These are phyloP conservation scores for Bilobella aurantiaca DNA, from an alignment of 1,140 invertebrate species.

Conservation along the genomic window DNA sequence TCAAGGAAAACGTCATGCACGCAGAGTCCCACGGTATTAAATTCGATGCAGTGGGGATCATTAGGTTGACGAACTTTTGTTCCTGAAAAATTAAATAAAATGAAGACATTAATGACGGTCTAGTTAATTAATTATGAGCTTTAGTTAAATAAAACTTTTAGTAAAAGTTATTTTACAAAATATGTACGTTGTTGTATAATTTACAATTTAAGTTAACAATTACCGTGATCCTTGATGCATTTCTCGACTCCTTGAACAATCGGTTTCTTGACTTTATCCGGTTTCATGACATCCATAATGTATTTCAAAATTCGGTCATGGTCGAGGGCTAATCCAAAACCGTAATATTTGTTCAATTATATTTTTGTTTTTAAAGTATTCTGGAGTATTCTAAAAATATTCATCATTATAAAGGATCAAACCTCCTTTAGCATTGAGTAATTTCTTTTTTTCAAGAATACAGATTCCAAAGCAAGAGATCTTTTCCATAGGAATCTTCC, in stretches of 20 bases:
- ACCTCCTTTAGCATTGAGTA: slow-evolving; percentile 10
- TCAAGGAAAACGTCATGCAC: slow-evolving; percentile 19
- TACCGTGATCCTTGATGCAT: slow-evolving; percentile 22
- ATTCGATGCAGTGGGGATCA: slow-evolving; percentile 16
- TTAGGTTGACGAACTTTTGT: slow-evolving; percentile 12
- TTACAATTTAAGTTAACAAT: too few relatives aligned
- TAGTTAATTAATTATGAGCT: not conserved
- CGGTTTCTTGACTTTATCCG: slow-evolving; percentile 18
- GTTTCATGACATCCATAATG: slow-evolving; percentile 20
- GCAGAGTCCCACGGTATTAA: slow-evolving; percentile 11
- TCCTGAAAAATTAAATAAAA: not conserved
- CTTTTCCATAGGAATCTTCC: not conserved
- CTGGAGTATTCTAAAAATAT: too few relatives aligned
- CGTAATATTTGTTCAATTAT: too few relatives aligned
- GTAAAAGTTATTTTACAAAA: not conserved
- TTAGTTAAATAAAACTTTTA: too few relatives aligned
- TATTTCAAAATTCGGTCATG: slow-evolving; percentile 19
- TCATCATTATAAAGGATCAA: too few relatives aligned
- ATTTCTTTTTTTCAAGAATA: slow-evolving; percentile 17
- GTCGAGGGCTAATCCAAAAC: slow-evolving; percentile 11
- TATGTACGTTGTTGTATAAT: not conserved
- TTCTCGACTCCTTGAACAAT: slow-evolving; percentile 16
- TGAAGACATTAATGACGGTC: not conserved
- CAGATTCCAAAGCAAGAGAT: slow-evolving; percentile 19
- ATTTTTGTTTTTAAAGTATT: too few relatives aligned